A percentile compares a stretch with the other conserved stretches of the same genome.
These are phyloP conservation scores for Limnodromus scolopaceus DNA, from an alignment of 2,797 vertebrate species.

Conservation along the genomic window DNA sequence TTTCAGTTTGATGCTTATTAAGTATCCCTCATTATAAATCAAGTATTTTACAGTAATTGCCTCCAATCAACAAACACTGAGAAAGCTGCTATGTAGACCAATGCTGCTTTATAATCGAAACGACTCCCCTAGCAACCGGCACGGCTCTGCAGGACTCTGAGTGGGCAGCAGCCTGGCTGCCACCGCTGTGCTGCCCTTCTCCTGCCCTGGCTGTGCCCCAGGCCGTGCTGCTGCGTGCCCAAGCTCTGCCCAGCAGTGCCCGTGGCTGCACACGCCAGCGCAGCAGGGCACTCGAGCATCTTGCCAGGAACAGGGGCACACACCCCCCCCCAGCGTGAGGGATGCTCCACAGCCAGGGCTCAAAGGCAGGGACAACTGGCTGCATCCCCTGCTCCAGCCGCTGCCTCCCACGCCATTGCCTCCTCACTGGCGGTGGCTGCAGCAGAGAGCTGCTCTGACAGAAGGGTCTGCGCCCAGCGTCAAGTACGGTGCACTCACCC, in stretches of 20 bases:
- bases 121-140: neutral
- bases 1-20: slow-evolving; percentile 47
- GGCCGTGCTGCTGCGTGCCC: neutral
- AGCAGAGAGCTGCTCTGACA: neutral
- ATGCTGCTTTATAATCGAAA: neutral
- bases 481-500: neutral
- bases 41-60: slow-evolving; percentile 62
- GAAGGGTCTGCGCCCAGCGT: neutral
- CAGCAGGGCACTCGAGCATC: accelerated
- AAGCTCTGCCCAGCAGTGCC: neutral
- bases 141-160: accelerated
- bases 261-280: accelerated
- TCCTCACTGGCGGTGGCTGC: accelerated
- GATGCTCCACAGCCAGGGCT: neutral
- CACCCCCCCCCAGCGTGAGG: neutral
- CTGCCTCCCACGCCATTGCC: neutral
- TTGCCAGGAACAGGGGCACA: neutral
- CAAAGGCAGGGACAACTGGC: neutral
- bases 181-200: neutral
- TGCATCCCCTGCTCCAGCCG: neutral
- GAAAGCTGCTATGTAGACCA: neutral
- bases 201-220: neutral
- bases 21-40: slow-evolving; percentile 58
- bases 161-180: accelerated
- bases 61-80: slow-evolving; percentile 38